Conservation (phyloP, 2,888 invertebrate species). For the Conus canariensis region DNA sequence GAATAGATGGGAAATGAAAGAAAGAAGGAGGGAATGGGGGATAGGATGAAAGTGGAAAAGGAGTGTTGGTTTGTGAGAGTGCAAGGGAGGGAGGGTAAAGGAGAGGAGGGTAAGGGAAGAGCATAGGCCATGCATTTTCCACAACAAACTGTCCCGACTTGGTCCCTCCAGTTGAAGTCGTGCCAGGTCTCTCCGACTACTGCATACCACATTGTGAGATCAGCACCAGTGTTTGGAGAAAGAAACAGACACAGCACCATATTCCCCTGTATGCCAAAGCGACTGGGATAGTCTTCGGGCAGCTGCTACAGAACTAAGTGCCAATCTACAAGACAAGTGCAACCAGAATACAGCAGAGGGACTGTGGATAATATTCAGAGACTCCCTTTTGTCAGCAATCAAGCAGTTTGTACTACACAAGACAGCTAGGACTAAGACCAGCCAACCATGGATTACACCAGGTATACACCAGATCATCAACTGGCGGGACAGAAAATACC, state of each 20-base stretch:
- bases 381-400: not conserved
- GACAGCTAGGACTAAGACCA: not conserved
- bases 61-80: too few species aligned
- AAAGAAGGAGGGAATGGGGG: not conserved
- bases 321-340: not conserved
- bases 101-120: too few species aligned
- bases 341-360: not conserved
- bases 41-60: not conserved
- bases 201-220: not conserved
- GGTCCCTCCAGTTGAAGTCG: slow-evolving; percentile 7
- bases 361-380: not conserved
- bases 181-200: slow-evolving; percentile 26
- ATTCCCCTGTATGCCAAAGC: not conserved
- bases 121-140: too few species aligned
- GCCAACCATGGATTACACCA: not conserved
- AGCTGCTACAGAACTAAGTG: not conserved
- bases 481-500: not conserved
- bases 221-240: not conserved
- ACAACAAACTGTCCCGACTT: slow-evolving; percentile 8
- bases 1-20: not conserved
- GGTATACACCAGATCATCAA: not conserved
- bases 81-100: too few species aligned
- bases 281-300: not conserved
- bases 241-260: not conserved
- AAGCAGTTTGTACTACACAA: not conserved